These are phyloP conservation scores for Pterostichus madidus DNA, from an alignment of 2,888 invertebrate genomes.

Conservation along the genomic window DNA sequence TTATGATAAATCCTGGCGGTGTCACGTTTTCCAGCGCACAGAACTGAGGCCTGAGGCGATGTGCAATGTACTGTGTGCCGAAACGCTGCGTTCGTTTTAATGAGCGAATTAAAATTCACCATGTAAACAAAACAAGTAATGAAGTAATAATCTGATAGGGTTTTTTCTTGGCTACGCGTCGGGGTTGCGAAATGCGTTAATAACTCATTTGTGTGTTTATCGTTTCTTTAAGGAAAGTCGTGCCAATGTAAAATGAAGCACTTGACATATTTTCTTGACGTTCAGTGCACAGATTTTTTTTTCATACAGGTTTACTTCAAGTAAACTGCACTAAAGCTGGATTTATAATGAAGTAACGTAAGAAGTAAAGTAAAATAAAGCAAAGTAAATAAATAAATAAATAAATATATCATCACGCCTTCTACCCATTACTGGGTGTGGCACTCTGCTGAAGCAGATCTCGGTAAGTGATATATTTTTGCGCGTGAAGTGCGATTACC, in stretches of 20 bases:
- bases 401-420: too few species aligned
- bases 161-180: conserved; percentile 25
- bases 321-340: too few species aligned
- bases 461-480: too few species aligned
- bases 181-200: conserved; percentile 1
- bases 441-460: too few species aligned
- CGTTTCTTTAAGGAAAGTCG: not conserved
- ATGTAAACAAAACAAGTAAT: conserved; percentile 56
- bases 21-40: conserved; percentile 21
- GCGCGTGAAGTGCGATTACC: too few species aligned
- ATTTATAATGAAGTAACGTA: too few species aligned
- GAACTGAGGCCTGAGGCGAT: not conserved
- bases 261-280: too few species aligned
- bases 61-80: not conserved
- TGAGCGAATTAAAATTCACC: conserved; percentile 65
- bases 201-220: conserved; percentile 26
- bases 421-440: too few species aligned
- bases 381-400: too few species aligned
- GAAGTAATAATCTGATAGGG: conserved; percentile 40
- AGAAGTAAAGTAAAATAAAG: too few species aligned
- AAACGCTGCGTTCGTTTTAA: not conserved
- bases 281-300: too few species aligned
- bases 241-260: not conserved
- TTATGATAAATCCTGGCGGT: conserved; percentile 56
- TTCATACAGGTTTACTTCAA: too few species aligned